Base-by-base conservation (phyloP, 1,140 invertebrate genomes). In the Pemphigus obesinymphae region DNA sequence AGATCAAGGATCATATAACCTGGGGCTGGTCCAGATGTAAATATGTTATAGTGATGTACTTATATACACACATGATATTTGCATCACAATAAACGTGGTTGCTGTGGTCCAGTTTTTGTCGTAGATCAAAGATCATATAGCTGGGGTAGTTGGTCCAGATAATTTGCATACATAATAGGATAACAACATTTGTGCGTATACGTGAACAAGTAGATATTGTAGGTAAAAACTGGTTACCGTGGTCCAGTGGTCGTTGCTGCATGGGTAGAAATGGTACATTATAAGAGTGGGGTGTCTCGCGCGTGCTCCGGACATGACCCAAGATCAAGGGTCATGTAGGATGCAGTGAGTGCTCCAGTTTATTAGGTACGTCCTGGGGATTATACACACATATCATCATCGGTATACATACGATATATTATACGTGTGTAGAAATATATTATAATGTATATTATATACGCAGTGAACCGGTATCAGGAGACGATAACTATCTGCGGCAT, bases 401-500 rank as follows among this genome's bases (percentile, higher is more conserved):
- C 7, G 23, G 23, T 70, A 43, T 37, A 31, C 53, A 10, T 5
- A 29, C 23, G 11, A 58, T 26, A 26, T 55, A 55, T 23, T 55
- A 55, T 48, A 5, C 45, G 3, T 5, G 3, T 5, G 45, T 4
- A 43, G 40, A 10, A 10, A 2, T 45, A 45, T 53, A 26, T 55
- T 11, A 55, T 55, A 8, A 55, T 55, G n/a, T n/a, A 55, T 26
- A 58, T 26, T 26, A 55, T 13, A 58, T 23, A 23, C n/a, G 66
- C 37, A 37, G n/a, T 31, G 23, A 75, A 75, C 72, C 72, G 72
- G 72, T 75, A n/a, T n/a, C 43, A 26, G 3, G 40, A 72, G 68
- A 43, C 72, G 72, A 75, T 75, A 50, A 48, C 72, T 48, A 75
- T 75, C 72, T 75, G 43, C 48, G 72, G 72, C 15, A 3, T n/a